Evolutionary conservation across 2,113 vertebrate species (phyloP), one percentile per base, ranked within the genome.

Genomic region (Ranitomeya imitator): DNA sequence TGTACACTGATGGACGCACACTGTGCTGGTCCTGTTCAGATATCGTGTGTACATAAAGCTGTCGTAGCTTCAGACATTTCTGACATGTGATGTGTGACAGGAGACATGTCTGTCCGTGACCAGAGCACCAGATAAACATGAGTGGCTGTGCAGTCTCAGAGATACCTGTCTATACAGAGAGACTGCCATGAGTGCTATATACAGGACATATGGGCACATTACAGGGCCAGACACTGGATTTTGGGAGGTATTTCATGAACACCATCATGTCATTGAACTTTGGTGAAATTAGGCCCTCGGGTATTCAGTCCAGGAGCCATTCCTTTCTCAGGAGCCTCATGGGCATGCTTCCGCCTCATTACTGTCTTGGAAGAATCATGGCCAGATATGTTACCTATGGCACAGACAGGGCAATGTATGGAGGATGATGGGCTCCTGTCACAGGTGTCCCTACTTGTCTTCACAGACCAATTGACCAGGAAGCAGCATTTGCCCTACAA

Each of bases 71-170:
- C 51, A 86, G 85, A 79, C 60, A 69, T 79, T 21, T 87, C 13
- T 87, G 61, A 80, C 77, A 86, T 65, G 23, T 87, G 78, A 86
- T 71, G 85, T 31, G 67, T 86, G 54, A 86, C 85, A 86, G 57
- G 18, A 86, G 85, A 77, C 73, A 67, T 52, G 55, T 21, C 60
- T 82, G 21, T 84, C 63, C 63, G 37, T 54, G 21, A n/a, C 63
- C 13, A 60, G 26, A 59, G 26, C 73, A 21, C 12, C 45, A 63
- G 74, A 86, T 63, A 79, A 12, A 65, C 61, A 55, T 65, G 74
- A 86, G 59, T 79, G 57, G 23, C 37, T 65, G 9, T 69, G 23
- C 23, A 71, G 83, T 23, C 23, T 19, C 55, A 54, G 19, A 54
- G 63, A 71, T 84, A 55, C 26, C 21, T 26, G 65, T 55, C 45